phyloP scores from a whole-genome alignment of 2,797 vertebrate species.

The Lithobates pipiens region DNA sequence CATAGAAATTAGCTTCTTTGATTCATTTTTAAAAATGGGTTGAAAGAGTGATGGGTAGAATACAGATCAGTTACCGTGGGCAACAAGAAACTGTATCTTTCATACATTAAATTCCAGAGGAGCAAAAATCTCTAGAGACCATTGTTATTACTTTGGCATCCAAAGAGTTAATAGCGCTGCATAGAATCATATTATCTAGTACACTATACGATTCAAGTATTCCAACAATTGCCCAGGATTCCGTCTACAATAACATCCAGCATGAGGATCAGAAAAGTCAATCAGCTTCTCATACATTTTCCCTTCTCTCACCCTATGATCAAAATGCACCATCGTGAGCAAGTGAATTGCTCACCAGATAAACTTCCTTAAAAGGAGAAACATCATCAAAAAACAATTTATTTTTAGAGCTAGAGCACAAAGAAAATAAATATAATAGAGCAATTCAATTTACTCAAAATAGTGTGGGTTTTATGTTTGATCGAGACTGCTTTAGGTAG shows the following conservation, averaged over 20 bases:
- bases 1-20: too few species aligned
- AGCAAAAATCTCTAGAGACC: too few species aligned
- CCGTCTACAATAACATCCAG: conserved; percentile 8
- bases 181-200: background rate
- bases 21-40: too few species aligned
- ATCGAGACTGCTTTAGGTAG: too few species aligned
- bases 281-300: conserved; percentile 12
- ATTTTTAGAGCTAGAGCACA: background rate
- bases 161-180: background rate
- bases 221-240: background rate
- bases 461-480: background rate
- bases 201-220: background rate
- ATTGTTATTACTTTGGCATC: too few species aligned
- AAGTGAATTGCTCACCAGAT: background rate
- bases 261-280: conserved; percentile 1
- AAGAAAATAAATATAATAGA: background rate
- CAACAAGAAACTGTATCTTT: too few species aligned
- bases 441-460: background rate
- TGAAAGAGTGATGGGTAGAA: too few species aligned
- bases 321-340: background rate
- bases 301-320: conserved; percentile 10
- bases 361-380: background rate
- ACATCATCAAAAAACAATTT: background rate
- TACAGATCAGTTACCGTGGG: too few species aligned
- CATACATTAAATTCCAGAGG: too few species aligned